A percentile compares a stretch with the other conserved stretches of the same genome.
Conservation (phyloP, 2,113 vertebrate species). For the Holacanthus passer region DNA sequence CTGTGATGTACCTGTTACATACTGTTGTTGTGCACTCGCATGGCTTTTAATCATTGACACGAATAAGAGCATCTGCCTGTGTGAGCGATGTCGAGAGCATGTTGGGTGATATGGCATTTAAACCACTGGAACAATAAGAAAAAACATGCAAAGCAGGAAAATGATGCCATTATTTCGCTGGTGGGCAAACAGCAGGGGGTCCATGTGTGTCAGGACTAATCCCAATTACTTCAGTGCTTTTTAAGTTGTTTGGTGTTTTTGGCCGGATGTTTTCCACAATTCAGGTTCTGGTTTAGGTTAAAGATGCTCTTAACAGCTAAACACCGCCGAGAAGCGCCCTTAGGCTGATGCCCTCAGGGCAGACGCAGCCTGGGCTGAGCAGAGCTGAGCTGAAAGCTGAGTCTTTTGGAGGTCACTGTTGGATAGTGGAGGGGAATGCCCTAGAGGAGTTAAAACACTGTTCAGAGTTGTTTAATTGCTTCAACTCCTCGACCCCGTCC, state of each 20-base stretch:
- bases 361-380: neutral
- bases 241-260: slow-evolving; percentile 5
- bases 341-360: slow-evolving; percentile 2
- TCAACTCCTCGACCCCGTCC: neutral
- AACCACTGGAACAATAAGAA: neutral
- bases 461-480: slow-evolving; percentile 1
- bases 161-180: neutral
- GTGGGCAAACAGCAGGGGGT: neutral
- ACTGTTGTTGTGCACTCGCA: neutral
- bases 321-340: slow-evolving; percentile 5
- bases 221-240: neutral
- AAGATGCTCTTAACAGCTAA: slow-evolving; percentile 10
- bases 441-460: neutral
- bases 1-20: neutral
- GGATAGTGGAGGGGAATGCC: neutral
- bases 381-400: slow-evolving; percentile 10
- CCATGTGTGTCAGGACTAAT: neutral
- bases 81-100: neutral
- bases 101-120: neutral
- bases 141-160: neutral
- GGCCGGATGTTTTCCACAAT: neutral
- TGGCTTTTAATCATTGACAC: neutral
- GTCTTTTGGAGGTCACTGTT: neutral
- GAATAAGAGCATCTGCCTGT: neutral
- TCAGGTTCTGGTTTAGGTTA: slow-evolving; percentile 3